Percentiles rank a stretch among this genome's conserved stretches.
Evolutionary conservation across 2,113 vertebrate species (phyloP).

Genomic region (Callithrix jacchus): DNA sequence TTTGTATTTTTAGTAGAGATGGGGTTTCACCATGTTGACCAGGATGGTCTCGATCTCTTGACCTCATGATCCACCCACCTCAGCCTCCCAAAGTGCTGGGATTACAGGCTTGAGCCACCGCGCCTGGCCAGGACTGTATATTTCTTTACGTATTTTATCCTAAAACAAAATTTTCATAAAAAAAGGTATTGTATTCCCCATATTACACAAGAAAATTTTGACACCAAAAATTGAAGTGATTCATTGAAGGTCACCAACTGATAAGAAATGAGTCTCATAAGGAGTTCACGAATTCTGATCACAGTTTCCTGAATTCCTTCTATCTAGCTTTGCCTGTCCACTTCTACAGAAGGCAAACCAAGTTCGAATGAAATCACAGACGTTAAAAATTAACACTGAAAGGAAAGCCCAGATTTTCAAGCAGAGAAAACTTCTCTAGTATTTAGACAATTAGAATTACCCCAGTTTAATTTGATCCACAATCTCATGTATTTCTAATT

Average conservation of each 20-base stretch:
- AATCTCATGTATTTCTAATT: conserved; percentile 59
- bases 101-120: too few species aligned
- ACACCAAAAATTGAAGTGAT: not conserved
- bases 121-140: too few species aligned
- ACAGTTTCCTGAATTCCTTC: not conserved
- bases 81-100: too few species aligned
- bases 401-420: not conserved
- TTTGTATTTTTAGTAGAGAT: too few species aligned
- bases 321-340: not conserved
- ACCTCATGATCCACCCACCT: too few species aligned
- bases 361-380: not conserved
- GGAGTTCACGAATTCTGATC: not conserved
- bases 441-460: conserved; percentile 22
- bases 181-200: not conserved
- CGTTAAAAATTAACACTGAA: not conserved
- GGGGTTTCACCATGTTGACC: too few species aligned
- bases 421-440: conserved; percentile 26
- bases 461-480: conserved; percentile 44
- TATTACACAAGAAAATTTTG: not conserved
- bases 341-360: not conserved
- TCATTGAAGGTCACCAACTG: not conserved
- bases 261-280: not conserved
- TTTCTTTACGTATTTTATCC: not conserved
- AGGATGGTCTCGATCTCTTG: too few species aligned
- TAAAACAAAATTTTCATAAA: not conserved